These are phyloP conservation scores for Drosophila yooni DNA, from an alignment of 2,888 invertebrate species.

Conservation along the genomic window DNA sequence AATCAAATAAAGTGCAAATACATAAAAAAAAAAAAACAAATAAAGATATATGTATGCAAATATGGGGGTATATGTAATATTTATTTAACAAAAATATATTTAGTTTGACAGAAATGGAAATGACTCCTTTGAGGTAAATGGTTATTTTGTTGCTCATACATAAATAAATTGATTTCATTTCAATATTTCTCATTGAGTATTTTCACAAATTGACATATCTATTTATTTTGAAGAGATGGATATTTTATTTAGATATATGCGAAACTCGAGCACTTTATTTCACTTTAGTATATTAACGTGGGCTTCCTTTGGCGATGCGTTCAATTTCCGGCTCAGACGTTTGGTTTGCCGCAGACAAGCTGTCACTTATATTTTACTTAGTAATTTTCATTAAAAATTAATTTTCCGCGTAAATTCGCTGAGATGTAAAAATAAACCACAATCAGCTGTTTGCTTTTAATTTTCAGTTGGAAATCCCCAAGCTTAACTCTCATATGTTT, in stretches of 20 bases:
- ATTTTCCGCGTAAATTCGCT: slow-evolving; percentile 20
- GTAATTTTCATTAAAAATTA: slow-evolving; percentile 32
- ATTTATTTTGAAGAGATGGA: not conserved
- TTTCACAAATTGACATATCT: not conserved
- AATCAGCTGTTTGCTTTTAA: slow-evolving; percentile 40
- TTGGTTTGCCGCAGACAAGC: slow-evolving; percentile 23
- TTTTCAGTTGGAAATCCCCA: slow-evolving; percentile 18
- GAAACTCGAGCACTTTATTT: slow-evolving; percentile 42
- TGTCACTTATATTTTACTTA: slow-evolving; percentile 16
- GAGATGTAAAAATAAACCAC: slow-evolving; percentile 1
- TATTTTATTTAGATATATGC: not conserved
- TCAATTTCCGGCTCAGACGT: slow-evolving; percentile 69
- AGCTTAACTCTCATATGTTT: slow-evolving; percentile 5
- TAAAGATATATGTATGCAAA: not conserved
- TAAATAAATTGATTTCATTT: not conserved
- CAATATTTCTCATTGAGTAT: not conserved
- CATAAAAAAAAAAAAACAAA: not conserved
- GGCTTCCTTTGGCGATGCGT: slow-evolving; percentile 66
- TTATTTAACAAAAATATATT: not conserved
- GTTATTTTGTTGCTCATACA: not conserved
- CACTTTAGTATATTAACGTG: slow-evolving; percentile 61
- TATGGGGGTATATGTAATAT: not conserved
- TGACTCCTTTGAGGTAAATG: not conserved
- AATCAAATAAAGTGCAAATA: not conserved
- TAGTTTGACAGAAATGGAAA: not conserved